Evolutionary conservation across 2,888 invertebrate genomes (phyloP), one percentile per base, ranked within the genome.

Genomic region (Leptopilina drosophilae): DNA sequence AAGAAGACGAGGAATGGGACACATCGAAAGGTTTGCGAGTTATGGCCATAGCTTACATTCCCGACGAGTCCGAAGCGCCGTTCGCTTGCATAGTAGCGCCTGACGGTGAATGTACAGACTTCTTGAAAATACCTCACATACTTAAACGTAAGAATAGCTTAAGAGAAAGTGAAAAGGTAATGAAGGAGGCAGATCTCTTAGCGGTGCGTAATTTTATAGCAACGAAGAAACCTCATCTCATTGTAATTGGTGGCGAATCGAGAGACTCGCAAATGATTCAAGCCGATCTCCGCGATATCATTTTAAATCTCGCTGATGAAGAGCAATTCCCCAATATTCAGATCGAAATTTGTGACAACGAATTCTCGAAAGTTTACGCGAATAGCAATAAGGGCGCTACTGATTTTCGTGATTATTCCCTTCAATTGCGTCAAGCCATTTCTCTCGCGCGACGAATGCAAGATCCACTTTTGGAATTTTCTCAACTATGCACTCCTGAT

Each of bases 401-500:
- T 53, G 98, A 99, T 90, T 98, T 98, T 90, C 94, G 97, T 82
- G 98, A 99, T 89, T 99, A 98, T 92, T 99, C 99, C 0, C 95
- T 95, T 66, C 93, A 98, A 14, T 92, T 99, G 3, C 94, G 98
- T 0, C 97, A 99, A 92, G 98, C 99, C 0, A 95, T 99, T 78
- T 99, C 98, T 0, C 93, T 99, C 81, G 99, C 97, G 0, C 94
- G 99, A 26, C 94, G 97, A 80, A 93, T 99, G 88, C 98, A 99
- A 92, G 99, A 99, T 92, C 99, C 99, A 0, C 93, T 99, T 0
- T 95, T 98, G 82, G 99, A 99, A 92, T 98, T 97, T 91, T 97
- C 98, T 0, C 99, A 99, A 89, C 93, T 99, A 0, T 99, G 98
- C 91, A 98, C 98, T 5, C 95, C 96, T 0, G 99, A 99, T 89